phyloP scores from a whole-genome alignment of 2,113 vertebrate species.

The Clarias magur region DNA sequence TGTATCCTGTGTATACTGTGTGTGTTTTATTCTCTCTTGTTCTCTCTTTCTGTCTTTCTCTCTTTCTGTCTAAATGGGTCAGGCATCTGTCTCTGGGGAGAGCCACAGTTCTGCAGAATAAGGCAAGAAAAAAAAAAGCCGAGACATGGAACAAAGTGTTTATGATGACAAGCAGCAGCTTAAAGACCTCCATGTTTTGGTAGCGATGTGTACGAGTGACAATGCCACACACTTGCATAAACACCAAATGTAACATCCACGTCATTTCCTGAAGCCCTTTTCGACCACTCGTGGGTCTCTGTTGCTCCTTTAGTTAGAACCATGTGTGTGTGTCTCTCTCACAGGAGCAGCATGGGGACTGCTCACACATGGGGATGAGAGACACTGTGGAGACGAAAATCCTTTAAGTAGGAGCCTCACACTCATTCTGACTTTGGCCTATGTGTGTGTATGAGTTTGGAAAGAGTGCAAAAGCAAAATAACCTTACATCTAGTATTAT shows the following conservation, averaged over 20 bases:
- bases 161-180: slow-evolving; percentile 9
- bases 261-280: not conserved
- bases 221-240: not conserved
- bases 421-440: not conserved
- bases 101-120: slow-evolving; percentile 4
- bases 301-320: not conserved
- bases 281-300: not conserved
- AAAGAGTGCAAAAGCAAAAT: not conserved
- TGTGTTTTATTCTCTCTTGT: not conserved
- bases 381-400: not conserved
- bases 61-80: slow-evolving; percentile 39
- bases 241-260: not conserved
- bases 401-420: not conserved
- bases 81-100: slow-evolving; percentile 41
- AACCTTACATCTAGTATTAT: not conserved
- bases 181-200: not conserved
- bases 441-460: slow-evolving; percentile 1
- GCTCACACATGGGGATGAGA: not conserved
- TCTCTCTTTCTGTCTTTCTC: not conserved
- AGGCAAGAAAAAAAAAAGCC: not conserved
- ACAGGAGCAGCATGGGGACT: not conserved
- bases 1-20: not conserved
- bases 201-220: not conserved
- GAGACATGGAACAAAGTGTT: slow-evolving; percentile 20
- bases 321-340: not conserved